Base-by-base conservation (phyloP, 2,113 vertebrate genomes). In the Egretta garzetta region DNA sequence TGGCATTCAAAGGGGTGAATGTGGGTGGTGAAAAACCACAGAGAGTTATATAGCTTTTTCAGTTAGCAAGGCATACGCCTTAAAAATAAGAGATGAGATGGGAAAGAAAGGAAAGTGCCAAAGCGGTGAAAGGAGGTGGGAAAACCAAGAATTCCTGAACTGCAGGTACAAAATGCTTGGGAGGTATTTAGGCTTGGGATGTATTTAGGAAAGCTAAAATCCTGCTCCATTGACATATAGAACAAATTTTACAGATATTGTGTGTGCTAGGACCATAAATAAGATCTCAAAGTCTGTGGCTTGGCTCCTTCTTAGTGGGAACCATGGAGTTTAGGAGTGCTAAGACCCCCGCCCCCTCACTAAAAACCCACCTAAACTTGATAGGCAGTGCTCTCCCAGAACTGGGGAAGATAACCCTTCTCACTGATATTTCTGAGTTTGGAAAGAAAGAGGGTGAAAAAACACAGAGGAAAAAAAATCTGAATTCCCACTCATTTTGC, bases 401-500 rank as follows among this genome's bases (percentile, higher is more conserved):
- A 1, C 4, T 52, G 12, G 16, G 41, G 22, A 80, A 80, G 45
- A 93, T 82, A 91, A 87, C 12, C n/a, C 77, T 93, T 95, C 77
- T 91, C 91, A 90, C 62, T 82, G 41, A 53, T 83, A 81, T 62
- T 93, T 89, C 77, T 89, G 37, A 89, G 22, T 28, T 45, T 75
- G 32, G 47, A 95, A 92, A 80, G 45, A 95, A 95, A 76, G 45
- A 66, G 21, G 13, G 62, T 52, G 22, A 91, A 96, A 95, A n/a
- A n/a, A n/a, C n/a, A n/a, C n/a, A n/a, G n/a, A 47, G 55, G 71
- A 80, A 64, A 55, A 82, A 62, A 63, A 70, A 41, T 43, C 83
- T 75, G 24, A 87, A 92, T 97, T 96, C 96, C 96, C 93, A 95
- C 92, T 90, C 72, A 77, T 94, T 97, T 97, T 96, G 94, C 95